A percentile compares a stretch with the other conserved stretches of the same genome.
Conservation (phyloP, 1,140 invertebrate genomes). For the Lasioglossum baleicum region DNA sequence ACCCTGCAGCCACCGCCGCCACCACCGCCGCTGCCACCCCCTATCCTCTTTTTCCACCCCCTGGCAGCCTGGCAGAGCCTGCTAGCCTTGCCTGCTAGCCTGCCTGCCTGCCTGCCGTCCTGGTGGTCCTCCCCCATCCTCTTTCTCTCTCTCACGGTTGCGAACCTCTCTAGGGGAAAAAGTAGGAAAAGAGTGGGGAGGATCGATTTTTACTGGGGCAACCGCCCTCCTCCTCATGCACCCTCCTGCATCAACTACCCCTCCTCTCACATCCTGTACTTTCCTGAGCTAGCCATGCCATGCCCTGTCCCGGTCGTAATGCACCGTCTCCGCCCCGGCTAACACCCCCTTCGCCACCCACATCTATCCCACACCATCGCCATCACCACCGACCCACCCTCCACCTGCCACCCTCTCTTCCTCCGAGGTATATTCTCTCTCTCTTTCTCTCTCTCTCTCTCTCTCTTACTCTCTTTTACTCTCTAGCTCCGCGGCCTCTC, state of each 20-base stretch:
- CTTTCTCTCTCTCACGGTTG: constrained; percentile 59
- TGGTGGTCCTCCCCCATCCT: constrained; percentile 47
- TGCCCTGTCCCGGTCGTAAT: constrained; percentile 74
- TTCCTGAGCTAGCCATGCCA: constrained; percentile 74
- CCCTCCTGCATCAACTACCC: constrained; percentile 67
- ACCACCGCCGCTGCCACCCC: constrained; percentile 15
- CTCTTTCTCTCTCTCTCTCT: constrained; percentile 5
- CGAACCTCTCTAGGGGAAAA: constrained; percentile 76
- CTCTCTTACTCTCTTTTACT: constrained; percentile 23
- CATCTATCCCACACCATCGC: constrained; percentile 45
- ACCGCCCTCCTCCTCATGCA: constrained; percentile 71
- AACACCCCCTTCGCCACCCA: constrained; percentile 54
- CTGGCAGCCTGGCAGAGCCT: background rate
- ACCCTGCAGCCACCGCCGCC: constrained; percentile 45
- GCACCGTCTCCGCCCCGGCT: constrained; percentile 66
- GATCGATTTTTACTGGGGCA: constrained; percentile 81
- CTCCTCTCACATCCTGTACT: constrained; percentile 71
- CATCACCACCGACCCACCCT: constrained; percentile 24
- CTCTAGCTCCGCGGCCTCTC: constrained; percentile 11
- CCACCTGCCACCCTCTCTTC: constrained; percentile 3
- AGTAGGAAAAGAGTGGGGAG: constrained; percentile 78
- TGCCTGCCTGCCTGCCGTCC: background rate
- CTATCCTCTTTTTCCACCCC: background rate
- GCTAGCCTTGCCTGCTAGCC: too few species aligned
- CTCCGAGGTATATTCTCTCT: background rate